Evolutionary conservation across 2,888 invertebrate genomes (phyloP), one percentile per base, ranked within the genome.

Genomic region (Pristionchus japonicus): DNA sequence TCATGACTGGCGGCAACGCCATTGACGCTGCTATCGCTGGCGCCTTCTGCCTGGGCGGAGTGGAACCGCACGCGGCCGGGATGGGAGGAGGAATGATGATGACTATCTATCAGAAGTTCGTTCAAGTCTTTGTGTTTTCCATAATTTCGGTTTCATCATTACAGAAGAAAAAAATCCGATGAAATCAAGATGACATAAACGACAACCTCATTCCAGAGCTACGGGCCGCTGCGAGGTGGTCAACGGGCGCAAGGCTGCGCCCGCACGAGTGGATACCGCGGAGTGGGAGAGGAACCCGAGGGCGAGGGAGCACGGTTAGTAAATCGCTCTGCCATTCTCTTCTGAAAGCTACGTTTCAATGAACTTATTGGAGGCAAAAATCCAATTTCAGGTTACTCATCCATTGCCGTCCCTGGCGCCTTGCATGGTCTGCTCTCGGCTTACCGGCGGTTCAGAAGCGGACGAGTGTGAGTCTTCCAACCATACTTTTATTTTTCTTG

Each of bases 1-100:
- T 91, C 20, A 89, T 91, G 20, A 86, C 90, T 20, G 91, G 91
- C n/a, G 92, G 92, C n/a, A 92, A 92, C 52, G 91, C 91, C 17
- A 89, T 90, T 0, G 92, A 92, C 34, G 89, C 92, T 1, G 91
- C 91, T 3, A 89, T 91, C 40, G 88, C 89, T 13, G 89, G 87
- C 17, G 88, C 89, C 40, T 89, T 91, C 85, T 91, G 90, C 67
- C 67, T 91, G 47, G 90, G 90, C 74, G 91, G 89, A 15, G 89
- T 89, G 17, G 64, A 89, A 15, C 91, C 90, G 17, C 89, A 89
- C 49, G 90, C 90, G 43, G 90, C 89, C 1, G 90, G 90, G 84
- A 74, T 92, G 6, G 91, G 89, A 17, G 91, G 91, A 37, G 90
- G 90, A 13, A 47, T 91, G 77, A 77, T 88, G 64, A 90, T 90